Percentiles rank a stretch among this genome's conserved stretches.
Evolutionary conservation across 2,113 vertebrate species (phyloP).

Genomic region (Nycticebus coucang): DNA sequence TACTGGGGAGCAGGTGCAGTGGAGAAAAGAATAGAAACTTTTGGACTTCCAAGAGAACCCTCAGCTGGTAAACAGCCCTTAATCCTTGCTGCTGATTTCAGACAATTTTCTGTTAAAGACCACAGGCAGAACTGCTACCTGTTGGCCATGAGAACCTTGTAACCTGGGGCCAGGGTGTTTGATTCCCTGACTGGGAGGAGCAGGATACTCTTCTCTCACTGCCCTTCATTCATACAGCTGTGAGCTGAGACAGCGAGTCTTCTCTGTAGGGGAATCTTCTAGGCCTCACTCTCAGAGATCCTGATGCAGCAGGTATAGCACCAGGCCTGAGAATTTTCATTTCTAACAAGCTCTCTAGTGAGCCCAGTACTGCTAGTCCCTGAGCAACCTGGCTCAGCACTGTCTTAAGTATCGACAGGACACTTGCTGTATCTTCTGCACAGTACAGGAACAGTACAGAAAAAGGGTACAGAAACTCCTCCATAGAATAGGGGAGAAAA

Average conservation of each 20-base stretch:
- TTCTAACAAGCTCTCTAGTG: not conserved
- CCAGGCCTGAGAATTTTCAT: not conserved
- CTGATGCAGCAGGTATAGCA: not conserved
- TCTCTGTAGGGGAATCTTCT: not conserved
- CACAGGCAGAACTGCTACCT: not conserved
- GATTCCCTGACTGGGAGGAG: not conserved
- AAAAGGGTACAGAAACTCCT: not conserved
- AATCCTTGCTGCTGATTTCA: not conserved
- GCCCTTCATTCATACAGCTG: not conserved
- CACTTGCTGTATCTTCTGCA: not conserved
- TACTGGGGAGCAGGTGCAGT: not conserved
- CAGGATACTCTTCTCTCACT: not conserved
- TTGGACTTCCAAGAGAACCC: not conserved
- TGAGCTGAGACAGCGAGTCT: not conserved
- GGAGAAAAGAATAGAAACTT: not conserved
- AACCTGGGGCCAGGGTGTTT: not conserved
- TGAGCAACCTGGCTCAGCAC: not conserved
- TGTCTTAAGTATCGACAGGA: not conserved
- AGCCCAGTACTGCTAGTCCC: not conserved
- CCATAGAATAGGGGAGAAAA: not conserved
- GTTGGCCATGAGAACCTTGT: not conserved
- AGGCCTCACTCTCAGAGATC: not conserved
- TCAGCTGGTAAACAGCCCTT: not conserved
- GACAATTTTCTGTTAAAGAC: not conserved
- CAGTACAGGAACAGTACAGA: fast-evolving